Evolutionary conservation across 1,140 invertebrate genomes (phyloP).

Genomic region (Oreohelix idahoensis): DNA sequence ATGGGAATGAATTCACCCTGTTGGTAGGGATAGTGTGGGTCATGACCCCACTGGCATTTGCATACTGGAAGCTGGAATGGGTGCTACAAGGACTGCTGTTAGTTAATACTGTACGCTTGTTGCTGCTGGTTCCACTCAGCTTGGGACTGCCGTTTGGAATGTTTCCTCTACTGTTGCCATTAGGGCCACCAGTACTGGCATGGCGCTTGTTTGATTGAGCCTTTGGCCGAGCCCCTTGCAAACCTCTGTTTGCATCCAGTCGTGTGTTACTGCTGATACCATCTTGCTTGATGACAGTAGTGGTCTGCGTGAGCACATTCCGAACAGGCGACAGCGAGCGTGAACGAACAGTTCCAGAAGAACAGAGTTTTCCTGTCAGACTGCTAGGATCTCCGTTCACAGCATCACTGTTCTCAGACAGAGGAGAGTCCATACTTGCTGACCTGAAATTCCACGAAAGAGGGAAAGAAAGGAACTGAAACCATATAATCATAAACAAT

Average conservation of each 20-base stretch:
- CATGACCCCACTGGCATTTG: background rate
- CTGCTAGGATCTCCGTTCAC: background rate
- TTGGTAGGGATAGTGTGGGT: background rate
- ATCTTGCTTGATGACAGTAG: constrained; percentile 53
- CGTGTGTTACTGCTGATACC: background rate
- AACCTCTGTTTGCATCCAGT: background rate
- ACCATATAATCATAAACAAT: too few species aligned
- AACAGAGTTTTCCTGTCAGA: constrained; percentile 4
- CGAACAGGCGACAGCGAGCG: constrained; percentile 58
- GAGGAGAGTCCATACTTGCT: background rate
- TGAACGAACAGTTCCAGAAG: constrained; percentile 39
- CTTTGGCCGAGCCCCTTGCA: constrained; percentile 31
- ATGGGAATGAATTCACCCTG: background rate
- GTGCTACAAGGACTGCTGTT: background rate
- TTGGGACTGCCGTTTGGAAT: background rate
- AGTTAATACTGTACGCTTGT: background rate
- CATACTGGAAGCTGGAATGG: background rate
- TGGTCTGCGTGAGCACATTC: constrained; percentile 60
- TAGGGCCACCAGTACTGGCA: background rate
- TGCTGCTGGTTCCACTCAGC: background rate
- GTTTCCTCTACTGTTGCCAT: constrained; percentile 20
- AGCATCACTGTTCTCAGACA: background rate
- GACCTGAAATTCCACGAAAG: too few species aligned
- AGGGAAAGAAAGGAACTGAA: too few species aligned
- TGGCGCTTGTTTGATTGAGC: background rate